Conservation (phyloP, 2,888 invertebrate species). For the Drosophila borborema region DNA sequence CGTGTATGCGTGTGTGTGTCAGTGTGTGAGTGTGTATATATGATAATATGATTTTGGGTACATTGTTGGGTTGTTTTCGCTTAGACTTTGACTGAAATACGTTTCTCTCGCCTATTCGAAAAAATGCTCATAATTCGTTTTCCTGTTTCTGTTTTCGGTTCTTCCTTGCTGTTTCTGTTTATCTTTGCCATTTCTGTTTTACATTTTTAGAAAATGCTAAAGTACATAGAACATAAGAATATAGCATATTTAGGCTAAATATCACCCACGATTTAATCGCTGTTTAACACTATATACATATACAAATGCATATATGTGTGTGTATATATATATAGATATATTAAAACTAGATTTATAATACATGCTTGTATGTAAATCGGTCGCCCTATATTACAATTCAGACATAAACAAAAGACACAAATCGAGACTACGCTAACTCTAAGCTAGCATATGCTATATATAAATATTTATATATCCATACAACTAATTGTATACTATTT, state of each 20-base stretch:
- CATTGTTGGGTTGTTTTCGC: constrained; percentile 47
- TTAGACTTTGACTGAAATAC: constrained; percentile 33
- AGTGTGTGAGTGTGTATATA: constrained; percentile 34
- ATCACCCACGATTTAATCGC: constrained; percentile 85
- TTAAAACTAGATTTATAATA: constrained; percentile 78
- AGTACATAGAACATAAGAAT: constrained; percentile 80
- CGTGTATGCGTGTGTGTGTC: constrained; percentile 5
- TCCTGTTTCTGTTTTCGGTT: constrained; percentile 9
- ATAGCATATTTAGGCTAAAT: constrained; percentile 84
- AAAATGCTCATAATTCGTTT: constrained; percentile 49
- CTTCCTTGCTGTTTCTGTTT: background rate
- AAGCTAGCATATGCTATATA: constrained; percentile 59
- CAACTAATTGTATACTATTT: constrained; percentile 20
- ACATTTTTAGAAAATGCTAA: constrained; percentile 81
- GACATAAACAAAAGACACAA: constrained; percentile 74
- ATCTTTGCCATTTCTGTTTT: constrained; percentile 36
- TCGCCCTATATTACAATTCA: constrained; percentile 68
- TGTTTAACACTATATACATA: constrained; percentile 71
- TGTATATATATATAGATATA: constrained; percentile 12
- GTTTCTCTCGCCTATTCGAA: constrained; percentile 18
- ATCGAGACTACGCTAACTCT: constrained; percentile 63
- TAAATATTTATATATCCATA: constrained; percentile 23
- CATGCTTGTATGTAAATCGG: constrained; percentile 63
- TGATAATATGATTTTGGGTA: constrained; percentile 60
- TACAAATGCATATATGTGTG: constrained; percentile 9